These are phyloP conservation scores for Xestoiulus laeticollis DNA, from an alignment of 2,888 invertebrate species.

Conservation along the genomic window DNA sequence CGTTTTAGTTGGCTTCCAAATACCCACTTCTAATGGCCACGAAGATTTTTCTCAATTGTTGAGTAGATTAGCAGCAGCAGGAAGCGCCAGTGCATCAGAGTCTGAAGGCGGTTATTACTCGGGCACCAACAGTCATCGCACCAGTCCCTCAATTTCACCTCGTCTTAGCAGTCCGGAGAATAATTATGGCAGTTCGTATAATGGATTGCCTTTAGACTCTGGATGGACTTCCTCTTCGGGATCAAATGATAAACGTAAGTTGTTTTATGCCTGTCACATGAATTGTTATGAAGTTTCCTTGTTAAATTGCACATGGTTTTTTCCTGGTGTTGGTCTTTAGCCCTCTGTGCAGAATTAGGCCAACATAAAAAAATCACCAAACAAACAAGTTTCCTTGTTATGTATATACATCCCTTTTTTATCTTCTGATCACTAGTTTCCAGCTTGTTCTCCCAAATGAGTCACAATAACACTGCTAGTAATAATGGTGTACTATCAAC, in stretches of 20 bases:
- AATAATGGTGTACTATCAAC: neutral
- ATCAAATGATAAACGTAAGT: neutral
- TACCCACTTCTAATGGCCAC: neutral
- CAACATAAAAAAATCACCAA: no score
- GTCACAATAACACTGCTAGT: neutral
- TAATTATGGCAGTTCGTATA: neutral
- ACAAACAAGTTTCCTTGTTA: neutral
- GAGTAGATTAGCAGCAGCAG: neutral
- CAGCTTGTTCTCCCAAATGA: neutral
- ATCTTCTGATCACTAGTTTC: neutral
- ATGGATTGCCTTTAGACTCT: neutral
- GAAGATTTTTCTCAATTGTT: neutral
- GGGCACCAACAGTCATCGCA: slow-evolving; percentile 53
- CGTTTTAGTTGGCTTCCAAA: neutral
- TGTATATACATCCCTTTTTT: neutral
- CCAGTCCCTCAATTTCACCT: slow-evolving; percentile 55
- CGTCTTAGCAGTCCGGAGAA: slow-evolving; percentile 53
- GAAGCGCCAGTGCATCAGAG: neutral
- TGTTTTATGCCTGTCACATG: neutral
- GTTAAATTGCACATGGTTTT: no score
- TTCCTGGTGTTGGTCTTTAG: neutral
- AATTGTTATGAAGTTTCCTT: no score
- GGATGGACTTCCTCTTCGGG: neutral
- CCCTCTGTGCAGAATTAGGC: no score
- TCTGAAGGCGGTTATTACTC: slow-evolving; percentile 42